Conservation (phyloP, 2,888 invertebrate genomes). For the Sepioteuthis lessoniana region DNA sequence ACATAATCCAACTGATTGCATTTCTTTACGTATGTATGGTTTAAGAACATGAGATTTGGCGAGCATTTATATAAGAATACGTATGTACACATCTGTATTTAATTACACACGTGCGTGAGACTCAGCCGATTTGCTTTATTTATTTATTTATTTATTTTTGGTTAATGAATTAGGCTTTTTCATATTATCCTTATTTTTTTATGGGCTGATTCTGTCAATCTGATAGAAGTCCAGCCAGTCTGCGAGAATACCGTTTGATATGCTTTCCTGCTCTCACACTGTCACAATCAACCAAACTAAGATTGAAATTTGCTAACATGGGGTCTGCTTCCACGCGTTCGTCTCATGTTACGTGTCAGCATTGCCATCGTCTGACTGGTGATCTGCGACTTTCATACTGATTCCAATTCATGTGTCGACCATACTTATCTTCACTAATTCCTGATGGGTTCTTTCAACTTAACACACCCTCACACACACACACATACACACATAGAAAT, state of each 20-base stretch:
- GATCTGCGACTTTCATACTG: background rate
- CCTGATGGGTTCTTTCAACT: background rate
- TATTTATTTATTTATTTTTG: too few relatives aligned
- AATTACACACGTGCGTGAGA: too few relatives aligned
- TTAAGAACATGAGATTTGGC: too few relatives aligned
- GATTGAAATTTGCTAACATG: slow-evolving; percentile 33
- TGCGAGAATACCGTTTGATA: background rate
- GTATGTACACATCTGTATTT: too few relatives aligned
- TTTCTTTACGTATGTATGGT: too few relatives aligned
- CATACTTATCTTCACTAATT: background rate
- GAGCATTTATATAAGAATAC: too few relatives aligned
- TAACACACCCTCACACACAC: too few relatives aligned
- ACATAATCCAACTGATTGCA: too few relatives aligned
- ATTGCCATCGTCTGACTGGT: background rate
- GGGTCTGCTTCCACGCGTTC: too few relatives aligned
- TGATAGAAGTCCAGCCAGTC: background rate
- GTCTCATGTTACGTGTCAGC: background rate
- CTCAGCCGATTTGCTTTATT: too few relatives aligned
- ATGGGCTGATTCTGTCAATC: background rate
- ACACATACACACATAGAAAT: too few relatives aligned
- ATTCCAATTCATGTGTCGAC: background rate
- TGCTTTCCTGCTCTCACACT: background rate
- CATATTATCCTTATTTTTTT: background rate
- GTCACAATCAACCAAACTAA: background rate
- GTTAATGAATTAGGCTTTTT: too few relatives aligned